Conservation (phyloP, 2,113 vertebrate genomes). For the Actinemys pallida region DNA sequence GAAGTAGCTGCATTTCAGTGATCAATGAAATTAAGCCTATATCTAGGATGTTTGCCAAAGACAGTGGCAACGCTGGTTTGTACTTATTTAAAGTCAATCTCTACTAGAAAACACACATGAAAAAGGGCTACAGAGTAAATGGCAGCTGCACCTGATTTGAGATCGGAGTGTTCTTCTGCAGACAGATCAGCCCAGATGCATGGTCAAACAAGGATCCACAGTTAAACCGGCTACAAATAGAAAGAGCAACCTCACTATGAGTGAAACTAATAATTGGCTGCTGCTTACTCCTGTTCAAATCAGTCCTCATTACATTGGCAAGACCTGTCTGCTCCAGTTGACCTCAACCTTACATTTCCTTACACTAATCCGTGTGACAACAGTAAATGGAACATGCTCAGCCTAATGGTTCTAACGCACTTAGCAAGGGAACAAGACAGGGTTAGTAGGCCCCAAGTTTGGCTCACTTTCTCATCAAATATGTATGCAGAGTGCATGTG, state of each 20-base stretch:
- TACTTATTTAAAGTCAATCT: background rate
- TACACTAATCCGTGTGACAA: fast-evolving
- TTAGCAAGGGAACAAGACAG: background rate
- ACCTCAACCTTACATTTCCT: background rate
- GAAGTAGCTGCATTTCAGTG: background rate
- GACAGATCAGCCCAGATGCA: background rate
- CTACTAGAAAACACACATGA: background rate
- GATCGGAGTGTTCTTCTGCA: fast-evolving
- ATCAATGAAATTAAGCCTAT: background rate
- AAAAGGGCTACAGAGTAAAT: background rate
- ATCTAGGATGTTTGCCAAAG: no score
- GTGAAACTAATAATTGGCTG: background rate
- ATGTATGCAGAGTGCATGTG: background rate
- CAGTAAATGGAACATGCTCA: background rate
- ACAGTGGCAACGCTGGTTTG: background rate
- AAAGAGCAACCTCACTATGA: fast-evolving
- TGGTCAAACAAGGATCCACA: background rate
- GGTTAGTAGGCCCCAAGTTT: background rate
- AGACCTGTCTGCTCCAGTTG: background rate
- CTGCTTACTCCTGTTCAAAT: slow-evolving; percentile 9
- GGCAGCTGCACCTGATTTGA: background rate
- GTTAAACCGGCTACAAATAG: background rate
- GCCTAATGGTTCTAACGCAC: background rate
- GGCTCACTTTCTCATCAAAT: background rate
- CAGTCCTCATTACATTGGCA: background rate